A percentile compares a stretch with the other conserved stretches of the same genome.
Evolutionary conservation across 2,113 vertebrate genomes (phyloP).

Genomic region (Jacana jacana): DNA sequence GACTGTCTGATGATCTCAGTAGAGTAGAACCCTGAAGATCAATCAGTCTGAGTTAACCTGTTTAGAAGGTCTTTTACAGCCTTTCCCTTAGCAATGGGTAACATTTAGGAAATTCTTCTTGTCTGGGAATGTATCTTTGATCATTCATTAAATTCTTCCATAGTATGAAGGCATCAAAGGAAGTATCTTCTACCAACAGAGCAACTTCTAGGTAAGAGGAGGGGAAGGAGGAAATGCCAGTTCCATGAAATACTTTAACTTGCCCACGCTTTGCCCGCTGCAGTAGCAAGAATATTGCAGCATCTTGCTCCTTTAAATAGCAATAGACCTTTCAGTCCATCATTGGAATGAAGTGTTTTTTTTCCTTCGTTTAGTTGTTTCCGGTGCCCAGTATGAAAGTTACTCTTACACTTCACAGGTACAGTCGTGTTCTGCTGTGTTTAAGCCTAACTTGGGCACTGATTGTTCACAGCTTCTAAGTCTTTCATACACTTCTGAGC

Average conservation of each 20-base stretch:
- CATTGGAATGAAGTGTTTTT: not conserved
- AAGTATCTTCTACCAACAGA: not conserved
- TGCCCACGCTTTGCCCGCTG: rapidly evolving
- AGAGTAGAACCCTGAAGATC: not conserved
- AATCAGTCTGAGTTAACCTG: not conserved
- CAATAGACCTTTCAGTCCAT: not conserved
- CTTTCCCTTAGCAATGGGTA: not conserved
- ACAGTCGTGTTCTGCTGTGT: not conserved
- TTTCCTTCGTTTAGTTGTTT: not conserved
- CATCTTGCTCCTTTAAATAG: not conserved
- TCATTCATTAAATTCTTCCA: not conserved
- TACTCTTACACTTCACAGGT: not conserved
- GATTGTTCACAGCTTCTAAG: not conserved
- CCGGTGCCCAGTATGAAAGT: not conserved
- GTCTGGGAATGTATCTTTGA: not conserved
- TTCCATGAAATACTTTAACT: not conserved
- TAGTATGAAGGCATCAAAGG: not conserved
- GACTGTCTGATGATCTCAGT: not conserved
- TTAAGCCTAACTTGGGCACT: not conserved
- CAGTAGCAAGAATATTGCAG: too few species aligned
- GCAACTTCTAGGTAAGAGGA: not conserved
- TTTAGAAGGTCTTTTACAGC: not conserved
- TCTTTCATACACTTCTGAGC: not conserved
- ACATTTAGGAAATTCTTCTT: not conserved
- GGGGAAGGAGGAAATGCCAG: not conserved